phyloP scores from a whole-genome alignment of 1,140 invertebrate species.

The Hycleus phaleratus region DNA sequence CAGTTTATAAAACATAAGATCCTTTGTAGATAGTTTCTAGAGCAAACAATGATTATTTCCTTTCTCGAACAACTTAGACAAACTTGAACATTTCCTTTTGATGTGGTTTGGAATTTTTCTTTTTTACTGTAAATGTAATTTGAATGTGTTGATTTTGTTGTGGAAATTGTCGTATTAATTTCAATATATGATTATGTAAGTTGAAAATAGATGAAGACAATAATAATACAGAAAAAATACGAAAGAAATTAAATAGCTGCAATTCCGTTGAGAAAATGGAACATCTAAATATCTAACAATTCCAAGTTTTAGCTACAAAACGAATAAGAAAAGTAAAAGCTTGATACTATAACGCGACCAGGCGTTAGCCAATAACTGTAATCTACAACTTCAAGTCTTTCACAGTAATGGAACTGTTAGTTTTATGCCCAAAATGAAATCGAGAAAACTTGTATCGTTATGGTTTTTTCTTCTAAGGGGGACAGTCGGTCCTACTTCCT shows the following conservation, averaged over 20 bases:
- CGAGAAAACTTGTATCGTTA: conserved; percentile 29
- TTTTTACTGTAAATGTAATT: too few relatives aligned
- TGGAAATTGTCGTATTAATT: too few relatives aligned
- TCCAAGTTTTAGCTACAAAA: conserved; percentile 11
- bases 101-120: too few relatives aligned
- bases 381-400: conserved; percentile 29
- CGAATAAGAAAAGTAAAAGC: conserved; percentile 18
- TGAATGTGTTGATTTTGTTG: too few relatives aligned
- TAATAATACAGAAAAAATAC: background rate
- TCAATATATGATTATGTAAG: too few relatives aligned
- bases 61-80: too few relatives aligned
- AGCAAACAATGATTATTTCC: too few relatives aligned
- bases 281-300: conserved; percentile 16
- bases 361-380: conserved; percentile 28
- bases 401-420: conserved; percentile 30
- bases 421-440: conserved; percentile 31
- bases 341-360: conserved; percentile 17
- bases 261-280: conserved; percentile 7
- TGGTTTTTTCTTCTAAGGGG: conserved; percentile 3
- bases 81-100: too few relatives aligned
- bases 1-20: background rate
- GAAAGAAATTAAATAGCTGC: conserved; percentile 13
- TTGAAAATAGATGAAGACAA: too few relatives aligned
- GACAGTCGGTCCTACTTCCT: conserved; percentile 2
- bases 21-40: background rate